Conservation (phyloP, 2,888 invertebrate species). For the Acronicta psi region DNA sequence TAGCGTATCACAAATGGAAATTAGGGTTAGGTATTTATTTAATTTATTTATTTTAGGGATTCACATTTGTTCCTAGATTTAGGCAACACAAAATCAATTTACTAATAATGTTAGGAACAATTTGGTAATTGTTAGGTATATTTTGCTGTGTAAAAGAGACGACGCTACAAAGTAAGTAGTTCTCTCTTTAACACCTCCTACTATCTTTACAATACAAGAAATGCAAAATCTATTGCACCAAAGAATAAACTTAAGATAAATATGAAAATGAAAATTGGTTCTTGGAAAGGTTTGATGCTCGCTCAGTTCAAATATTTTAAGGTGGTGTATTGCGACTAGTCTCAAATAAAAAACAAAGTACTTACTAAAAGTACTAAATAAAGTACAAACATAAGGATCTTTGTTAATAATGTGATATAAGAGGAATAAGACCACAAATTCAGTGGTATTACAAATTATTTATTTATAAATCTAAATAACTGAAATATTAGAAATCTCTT, state of each 20-base stretch:
- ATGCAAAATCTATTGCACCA: background rate
- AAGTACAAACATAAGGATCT: conserved; percentile 26
- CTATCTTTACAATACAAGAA: background rate
- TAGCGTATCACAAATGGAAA: background rate
- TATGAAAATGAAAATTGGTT: background rate
- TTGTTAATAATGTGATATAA: conserved; percentile 11
- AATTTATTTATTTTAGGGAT: conserved; percentile 19
- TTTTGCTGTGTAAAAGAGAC: background rate
- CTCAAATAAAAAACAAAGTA: background rate
- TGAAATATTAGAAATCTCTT: conserved; percentile 41
- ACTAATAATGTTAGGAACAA: background rate
- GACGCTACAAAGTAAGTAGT: background rate
- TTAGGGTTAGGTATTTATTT: too few relatives aligned
- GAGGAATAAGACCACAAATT: background rate
- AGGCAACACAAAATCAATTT: background rate
- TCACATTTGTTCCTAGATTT: conserved; percentile 18
- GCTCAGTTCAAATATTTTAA: background rate
- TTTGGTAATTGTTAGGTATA: background rate
- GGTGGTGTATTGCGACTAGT: background rate
- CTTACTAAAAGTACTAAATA: background rate
- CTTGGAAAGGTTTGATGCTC: background rate
- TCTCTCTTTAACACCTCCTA: background rate
- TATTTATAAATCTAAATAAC: conserved; percentile 8
- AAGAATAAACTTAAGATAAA: background rate
- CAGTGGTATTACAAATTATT: conserved; percentile 20